Conservation (phyloP, 2,888 invertebrate genomes). For the Eupithecia pulchellata region DNA sequence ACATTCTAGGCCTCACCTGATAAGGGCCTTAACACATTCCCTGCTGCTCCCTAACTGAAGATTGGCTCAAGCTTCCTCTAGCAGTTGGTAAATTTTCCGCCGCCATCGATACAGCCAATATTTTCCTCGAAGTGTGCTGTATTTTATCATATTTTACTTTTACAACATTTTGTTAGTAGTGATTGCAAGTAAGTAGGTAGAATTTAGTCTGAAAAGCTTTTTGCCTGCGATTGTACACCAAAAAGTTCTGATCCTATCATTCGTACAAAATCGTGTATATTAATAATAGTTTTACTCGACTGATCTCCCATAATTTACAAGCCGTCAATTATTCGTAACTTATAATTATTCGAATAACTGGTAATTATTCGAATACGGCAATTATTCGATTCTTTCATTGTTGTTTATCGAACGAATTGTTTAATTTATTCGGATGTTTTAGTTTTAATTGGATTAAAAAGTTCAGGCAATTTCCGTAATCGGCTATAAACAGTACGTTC, state of each 20-base stretch:
- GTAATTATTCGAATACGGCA: slow-evolving; percentile 42
- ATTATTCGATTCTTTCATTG: slow-evolving; percentile 44
- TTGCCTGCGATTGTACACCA: slow-evolving; percentile 27
- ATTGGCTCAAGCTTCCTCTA: background rate
- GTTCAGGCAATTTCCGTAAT: slow-evolving; percentile 32
- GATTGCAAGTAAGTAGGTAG: background rate
- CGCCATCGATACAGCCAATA: background rate
- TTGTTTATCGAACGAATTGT: slow-evolving; percentile 39
- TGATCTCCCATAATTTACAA: slow-evolving; percentile 41
- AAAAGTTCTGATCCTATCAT: slow-evolving; percentile 45
- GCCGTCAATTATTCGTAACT: slow-evolving; percentile 44
- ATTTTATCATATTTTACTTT: background rate
- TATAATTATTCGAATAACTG: slow-evolving; percentile 44
- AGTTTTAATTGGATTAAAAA: slow-evolving; percentile 36
- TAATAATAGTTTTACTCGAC: slow-evolving; percentile 45
- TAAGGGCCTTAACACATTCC: background rate
- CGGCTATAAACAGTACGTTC: background rate
- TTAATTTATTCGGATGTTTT: slow-evolving; percentile 43
- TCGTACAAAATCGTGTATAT: slow-evolving; percentile 40
- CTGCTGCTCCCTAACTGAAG: background rate
- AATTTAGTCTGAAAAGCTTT: background rate
- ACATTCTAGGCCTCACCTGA: background rate
- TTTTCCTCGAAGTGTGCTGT: background rate
- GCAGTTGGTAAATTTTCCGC: background rate
- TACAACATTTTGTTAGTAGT: background rate